Base-by-base conservation (phyloP, 2,888 invertebrate species). In the Nomada ruficornis region DNA sequence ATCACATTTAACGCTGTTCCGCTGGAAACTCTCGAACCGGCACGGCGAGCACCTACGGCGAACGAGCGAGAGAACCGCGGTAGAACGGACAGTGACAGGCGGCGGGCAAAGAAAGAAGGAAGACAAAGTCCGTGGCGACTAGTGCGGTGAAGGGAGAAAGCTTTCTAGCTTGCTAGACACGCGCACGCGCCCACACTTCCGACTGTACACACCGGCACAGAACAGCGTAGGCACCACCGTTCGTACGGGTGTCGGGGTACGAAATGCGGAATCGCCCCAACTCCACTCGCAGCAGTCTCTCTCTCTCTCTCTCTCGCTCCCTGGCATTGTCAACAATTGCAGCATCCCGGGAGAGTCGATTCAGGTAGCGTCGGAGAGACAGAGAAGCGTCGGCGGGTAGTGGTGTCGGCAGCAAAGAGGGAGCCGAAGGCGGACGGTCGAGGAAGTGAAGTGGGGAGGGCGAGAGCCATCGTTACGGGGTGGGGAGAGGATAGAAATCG, bases 311-410 rank as follows among this genome's bases (percentile, higher is more conserved):
- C 79, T 82, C 83, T 71, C 87, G 82, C 82, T 89, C 86, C 86
- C 82, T 82, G 84, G 86, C 87, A 90, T 89, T 92, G 91, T 91
- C 91, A 92, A 93, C 92, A 93, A 92, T 93, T 92, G 90, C 93
- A 92, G 90, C 91, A 90, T 90, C 90, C 90, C 88, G 89, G 88
- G 85, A 89, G 88, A 85, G 90, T 88, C 88, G 89, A 90, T 91
- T 89, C 89, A 88, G 90, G 89, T 89, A 89, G 87, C 87, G 80
- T 64, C 36, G 83, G 86, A 84, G 81, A 85, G 87, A 86, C 83
- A 82, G 86, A 86, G 87, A 86, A 77, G 78, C 80, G 81, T 83
- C 64, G 83, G 81, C 85, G 87, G 20, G 85, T 77, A 80, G 84
- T 80, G 84, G 80, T 72, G 72, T 69, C 80, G 79, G 77, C 85